Evolutionary conservation across 2,888 invertebrate species (phyloP).

Genomic region (Aspidiotus rigidus): DNA sequence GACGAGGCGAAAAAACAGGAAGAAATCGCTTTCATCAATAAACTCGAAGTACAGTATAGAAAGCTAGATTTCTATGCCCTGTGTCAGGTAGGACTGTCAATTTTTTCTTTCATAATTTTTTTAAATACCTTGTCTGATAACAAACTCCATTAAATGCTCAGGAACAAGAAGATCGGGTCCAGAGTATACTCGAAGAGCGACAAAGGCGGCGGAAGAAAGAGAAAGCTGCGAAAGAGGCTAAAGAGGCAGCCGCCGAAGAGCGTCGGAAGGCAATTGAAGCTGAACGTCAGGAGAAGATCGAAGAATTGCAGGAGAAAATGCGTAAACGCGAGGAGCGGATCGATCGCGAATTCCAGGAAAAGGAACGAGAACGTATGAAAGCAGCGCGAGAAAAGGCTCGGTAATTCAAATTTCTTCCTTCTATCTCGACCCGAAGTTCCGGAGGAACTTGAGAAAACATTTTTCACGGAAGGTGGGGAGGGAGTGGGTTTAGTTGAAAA

Average conservation of each 20-base stretch:
- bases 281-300: constrained; percentile 56
- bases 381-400: constrained; percentile 49
- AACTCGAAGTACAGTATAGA: constrained; percentile 88
- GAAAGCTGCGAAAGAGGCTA: constrained; percentile 70
- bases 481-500: no score
- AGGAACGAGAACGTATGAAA: constrained; percentile 65
- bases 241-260: constrained; percentile 90
- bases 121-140: background rate
- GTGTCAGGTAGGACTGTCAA: constrained; percentile 57
- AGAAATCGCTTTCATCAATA: constrained; percentile 96
- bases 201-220: constrained; percentile 74
- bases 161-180: constrained; percentile 72
- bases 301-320: constrained; percentile 66
- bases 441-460: no score
- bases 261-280: constrained; percentile 74
- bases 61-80: constrained; percentile 80
- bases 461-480: no score
- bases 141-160: constrained; percentile 39
- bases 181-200: constrained; percentile 76
- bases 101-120: background rate
- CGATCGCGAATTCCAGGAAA: constrained; percentile 65
- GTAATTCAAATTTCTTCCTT: constrained; percentile 10
- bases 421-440: background rate
- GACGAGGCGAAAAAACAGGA: constrained; percentile 94
- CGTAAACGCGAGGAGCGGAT: constrained; percentile 74